These are phyloP conservation scores for Stramonita haemastoma DNA, from an alignment of 2,888 invertebrate species.

Conservation along the genomic window DNA sequence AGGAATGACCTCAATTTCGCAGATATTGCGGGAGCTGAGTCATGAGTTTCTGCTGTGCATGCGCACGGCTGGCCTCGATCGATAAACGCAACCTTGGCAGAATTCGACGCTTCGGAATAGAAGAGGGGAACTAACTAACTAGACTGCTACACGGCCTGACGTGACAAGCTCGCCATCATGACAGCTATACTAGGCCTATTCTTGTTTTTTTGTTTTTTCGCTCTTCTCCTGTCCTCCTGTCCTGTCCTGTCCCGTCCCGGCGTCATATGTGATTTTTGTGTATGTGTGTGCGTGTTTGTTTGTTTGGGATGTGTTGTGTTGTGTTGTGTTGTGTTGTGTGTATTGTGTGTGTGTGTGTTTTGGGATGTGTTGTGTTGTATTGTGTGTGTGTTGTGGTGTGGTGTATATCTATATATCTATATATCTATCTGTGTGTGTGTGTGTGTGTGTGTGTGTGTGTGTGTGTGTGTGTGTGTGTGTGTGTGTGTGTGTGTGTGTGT, in stretches of 20 bases:
- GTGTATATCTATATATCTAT: too few relatives aligned
- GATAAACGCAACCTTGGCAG: conserved; percentile 31
- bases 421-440: background rate
- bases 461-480: too few relatives aligned
- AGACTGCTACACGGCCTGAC: too few relatives aligned
- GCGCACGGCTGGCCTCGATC: background rate
- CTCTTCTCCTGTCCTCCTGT: background rate
- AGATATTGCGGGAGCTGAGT: conserved; percentile 26
- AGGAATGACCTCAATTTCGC: conserved; percentile 8
- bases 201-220: too few relatives aligned
- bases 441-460: too few relatives aligned
- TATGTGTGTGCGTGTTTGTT: background rate
- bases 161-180: too few relatives aligned
- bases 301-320: too few relatives aligned
- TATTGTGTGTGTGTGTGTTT: conserved; percentile 18
- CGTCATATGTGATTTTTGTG: background rate
- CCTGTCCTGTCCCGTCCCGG: background rate
- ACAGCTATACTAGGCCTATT: too few relatives aligned
- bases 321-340: too few relatives aligned
- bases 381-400: conserved; percentile 18
- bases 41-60: conserved; percentile 30
- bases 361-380: too few relatives aligned
- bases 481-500: too few relatives aligned
- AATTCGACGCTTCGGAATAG: background rate
- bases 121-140: too few relatives aligned